A percentile compares a stretch with the other conserved stretches of the same genome.
These are phyloP conservation scores for Pyralis farinalis DNA, from an alignment of 2,888 invertebrate species.

Conservation along the genomic window DNA sequence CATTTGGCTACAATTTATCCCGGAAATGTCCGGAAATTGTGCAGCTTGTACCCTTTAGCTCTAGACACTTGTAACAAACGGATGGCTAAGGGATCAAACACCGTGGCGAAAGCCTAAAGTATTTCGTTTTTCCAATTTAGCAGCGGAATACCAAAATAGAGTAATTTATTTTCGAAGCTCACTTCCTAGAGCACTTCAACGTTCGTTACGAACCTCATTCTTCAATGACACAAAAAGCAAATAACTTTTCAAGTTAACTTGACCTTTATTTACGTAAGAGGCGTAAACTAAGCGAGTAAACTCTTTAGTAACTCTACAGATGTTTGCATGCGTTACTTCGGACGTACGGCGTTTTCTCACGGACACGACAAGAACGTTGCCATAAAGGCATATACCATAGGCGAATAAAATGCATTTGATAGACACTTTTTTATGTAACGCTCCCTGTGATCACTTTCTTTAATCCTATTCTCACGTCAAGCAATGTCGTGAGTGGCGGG, in stretches of 20 bases:
- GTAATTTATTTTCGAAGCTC: constrained; percentile 1
- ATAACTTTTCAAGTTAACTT: constrained; percentile 23
- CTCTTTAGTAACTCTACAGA: constrained; percentile 31
- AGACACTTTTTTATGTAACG: constrained; percentile 20
- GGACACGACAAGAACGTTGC: constrained; percentile 49
- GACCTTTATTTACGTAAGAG: constrained; percentile 66
- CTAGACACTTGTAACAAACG: no score
- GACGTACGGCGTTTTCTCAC: no score
- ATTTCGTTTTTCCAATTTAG: no score
- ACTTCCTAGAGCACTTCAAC: neutral
- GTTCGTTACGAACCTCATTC: constrained; percentile 3
- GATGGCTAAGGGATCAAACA: no score
- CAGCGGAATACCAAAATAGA: no score
- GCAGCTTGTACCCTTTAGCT: no score
- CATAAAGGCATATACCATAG: constrained; percentile 23
- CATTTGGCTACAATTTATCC: no score
- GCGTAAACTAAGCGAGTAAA: constrained; percentile 55
- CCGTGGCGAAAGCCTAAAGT: no score
- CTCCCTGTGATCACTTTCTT: constrained; percentile 37
- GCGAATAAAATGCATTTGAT: constrained; percentile 12
- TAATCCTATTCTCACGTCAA: constrained; percentile 34
- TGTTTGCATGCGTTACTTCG: constrained; percentile 51
- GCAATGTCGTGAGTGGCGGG: constrained; percentile 32
- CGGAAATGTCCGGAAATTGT: no score
- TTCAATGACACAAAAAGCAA: constrained; percentile 14